Conservation (phyloP, 2,113 vertebrate species). For the Enhydra lutris region DNA sequence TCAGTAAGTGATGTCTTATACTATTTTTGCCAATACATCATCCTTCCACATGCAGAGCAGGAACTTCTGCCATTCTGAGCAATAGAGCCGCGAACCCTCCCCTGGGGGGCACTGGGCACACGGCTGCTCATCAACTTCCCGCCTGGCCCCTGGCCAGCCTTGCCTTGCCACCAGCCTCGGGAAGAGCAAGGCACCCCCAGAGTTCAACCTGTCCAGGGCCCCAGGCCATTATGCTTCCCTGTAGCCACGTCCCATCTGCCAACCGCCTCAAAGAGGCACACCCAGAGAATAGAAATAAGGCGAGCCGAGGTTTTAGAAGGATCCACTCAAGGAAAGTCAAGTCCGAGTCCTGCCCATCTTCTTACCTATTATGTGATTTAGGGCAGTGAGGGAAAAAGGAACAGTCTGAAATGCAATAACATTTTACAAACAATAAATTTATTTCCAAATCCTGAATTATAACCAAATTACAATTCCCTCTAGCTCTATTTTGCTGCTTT, state of each 20-base stretch:
- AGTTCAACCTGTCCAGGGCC: not conserved
- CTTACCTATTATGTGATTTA: not conserved
- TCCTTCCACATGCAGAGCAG: not conserved
- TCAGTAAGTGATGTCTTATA: constrained; percentile 32
- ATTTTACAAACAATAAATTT: constrained; percentile 78
- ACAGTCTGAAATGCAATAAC: constrained; percentile 35
- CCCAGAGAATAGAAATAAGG: not conserved
- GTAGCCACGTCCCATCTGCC: not conserved
- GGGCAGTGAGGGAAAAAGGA: not conserved
- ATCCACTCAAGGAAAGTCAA: not conserved
- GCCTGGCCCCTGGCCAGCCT: not conserved
- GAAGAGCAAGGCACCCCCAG: not conserved
- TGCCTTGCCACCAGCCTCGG: not conserved
- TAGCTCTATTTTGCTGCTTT: constrained; percentile 57
- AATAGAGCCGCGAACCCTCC: not conserved
- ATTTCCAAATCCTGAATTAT: constrained; percentile 71
- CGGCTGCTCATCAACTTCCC: not conserved
- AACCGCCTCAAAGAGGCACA: not conserved
- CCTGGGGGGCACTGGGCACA: not conserved
- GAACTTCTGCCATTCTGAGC: not conserved
- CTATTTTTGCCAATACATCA: constrained; percentile 31
- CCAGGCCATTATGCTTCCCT: not conserved
- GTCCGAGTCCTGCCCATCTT: not conserved
- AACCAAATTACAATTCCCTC: constrained; percentile 68
- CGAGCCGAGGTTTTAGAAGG: not conserved